Evolutionary conservation across 1,140 invertebrate species (phyloP), one percentile per base, ranked within the genome.

Genomic region (Phenacoccus solenopsis): DNA sequence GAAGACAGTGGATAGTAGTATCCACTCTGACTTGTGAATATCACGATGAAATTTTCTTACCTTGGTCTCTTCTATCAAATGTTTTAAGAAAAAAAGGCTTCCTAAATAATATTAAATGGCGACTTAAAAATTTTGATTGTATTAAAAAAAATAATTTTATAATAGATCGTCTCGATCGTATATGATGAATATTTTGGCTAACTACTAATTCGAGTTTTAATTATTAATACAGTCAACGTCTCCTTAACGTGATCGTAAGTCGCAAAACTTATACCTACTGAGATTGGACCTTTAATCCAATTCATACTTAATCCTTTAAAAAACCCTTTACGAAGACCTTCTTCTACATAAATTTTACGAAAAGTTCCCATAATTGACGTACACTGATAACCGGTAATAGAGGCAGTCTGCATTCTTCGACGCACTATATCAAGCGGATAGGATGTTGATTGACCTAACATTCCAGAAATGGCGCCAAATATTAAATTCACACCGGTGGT

Each of bases 301-400:
- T 99, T 99, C 92, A 99, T 96, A 74, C 91, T 96, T 0, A 99
- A 84, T 0, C 96, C 97, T 82, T 99, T 99, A 82, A 94, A 99
- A 76, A 98, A 89, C 0, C 96, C 96, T 72, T 86, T 83, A 77
- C 86, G 87, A 22, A 95, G 78, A 25, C 97, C 96, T 81, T 98
- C 95, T 78, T 79, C 87, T 86, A 76, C 81, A 73, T 86, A 86
- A 75, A 88, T 83, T 78, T 83, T 83, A 21, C 75, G 73, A 1
- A 90, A 78, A 0, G 90, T 90, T 9, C 80, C 80, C 12, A 79
- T 68, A 64, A 90, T 86, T 20, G 83, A 82, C 13, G 76, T 82
- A 75, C 89, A 88, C 68, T 85, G 83, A 24, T 83, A 82, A 68
- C 84, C 84, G 64, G 84, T 81, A 21, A 81, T 73, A 28, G 82